A percentile compares a stretch with the other conserved stretches of the same genome.
Evolutionary conservation across 2,888 invertebrate genomes (phyloP).

Genomic region (Diloba caeruleocephala): DNA sequence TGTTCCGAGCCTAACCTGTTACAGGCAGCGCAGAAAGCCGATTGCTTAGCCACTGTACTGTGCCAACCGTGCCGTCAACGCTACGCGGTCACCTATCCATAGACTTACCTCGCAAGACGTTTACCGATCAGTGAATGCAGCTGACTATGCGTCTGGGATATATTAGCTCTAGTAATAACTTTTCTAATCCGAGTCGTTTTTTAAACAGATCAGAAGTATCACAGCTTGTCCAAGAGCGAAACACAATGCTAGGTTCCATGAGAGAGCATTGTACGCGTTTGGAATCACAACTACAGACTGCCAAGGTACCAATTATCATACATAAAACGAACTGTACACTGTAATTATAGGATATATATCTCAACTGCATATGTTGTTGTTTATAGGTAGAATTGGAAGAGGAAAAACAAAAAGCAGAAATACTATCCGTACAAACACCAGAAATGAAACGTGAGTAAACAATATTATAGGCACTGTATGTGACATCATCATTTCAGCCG

Average conservation of each 20-base stretch:
- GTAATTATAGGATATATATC: too few species aligned
- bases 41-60: too few species aligned
- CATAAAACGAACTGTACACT: neutral
- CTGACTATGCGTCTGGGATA: too few species aligned
- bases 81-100: too few species aligned
- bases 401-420: slow-evolving; percentile 76
- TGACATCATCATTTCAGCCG: neutral
- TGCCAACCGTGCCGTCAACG: too few species aligned
- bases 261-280: slow-evolving; percentile 77
- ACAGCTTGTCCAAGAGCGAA: slow-evolving; percentile 80
- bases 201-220: slow-evolving; percentile 72
- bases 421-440: slow-evolving; percentile 75
- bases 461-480: neutral
- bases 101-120: too few species aligned
- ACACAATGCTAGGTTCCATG: slow-evolving; percentile 80
- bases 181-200: neutral
- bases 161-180: too few species aligned
- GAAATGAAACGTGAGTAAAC: slow-evolving; percentile 78
- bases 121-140: too few species aligned
- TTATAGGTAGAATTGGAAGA: slow-evolving; percentile 77
- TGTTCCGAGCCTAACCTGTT: too few species aligned
- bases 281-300: slow-evolving; percentile 74
- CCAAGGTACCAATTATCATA: slow-evolving; percentile 66
- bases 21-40: too few species aligned
- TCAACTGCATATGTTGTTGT: neutral